phyloP scores from a whole-genome alignment of 2,113 vertebrate species.

The Grantiella picta region DNA sequence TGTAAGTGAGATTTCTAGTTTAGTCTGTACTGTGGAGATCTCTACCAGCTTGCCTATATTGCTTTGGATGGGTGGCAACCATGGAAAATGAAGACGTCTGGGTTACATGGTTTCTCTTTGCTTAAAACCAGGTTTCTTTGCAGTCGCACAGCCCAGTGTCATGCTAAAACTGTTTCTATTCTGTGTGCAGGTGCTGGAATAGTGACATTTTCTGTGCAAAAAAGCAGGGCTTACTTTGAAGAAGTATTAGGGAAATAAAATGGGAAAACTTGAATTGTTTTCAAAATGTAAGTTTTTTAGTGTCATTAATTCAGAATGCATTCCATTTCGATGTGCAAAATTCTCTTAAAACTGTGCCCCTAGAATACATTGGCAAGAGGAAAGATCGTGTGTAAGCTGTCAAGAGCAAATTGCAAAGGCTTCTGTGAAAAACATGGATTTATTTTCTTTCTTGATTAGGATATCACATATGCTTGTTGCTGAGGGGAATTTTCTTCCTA shows the following conservation, averaged over 20 bases:
- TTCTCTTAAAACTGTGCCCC: neutral
- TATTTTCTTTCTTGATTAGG: neutral
- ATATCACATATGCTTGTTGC: neutral
- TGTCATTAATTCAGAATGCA: neutral
- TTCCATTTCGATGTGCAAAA: neutral
- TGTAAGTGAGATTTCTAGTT: neutral
- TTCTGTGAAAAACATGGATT: neutral
- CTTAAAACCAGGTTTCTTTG: neutral
- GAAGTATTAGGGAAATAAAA: neutral
- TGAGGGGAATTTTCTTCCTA: neutral
- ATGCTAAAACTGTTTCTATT: neutral
- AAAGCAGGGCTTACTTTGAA: neutral
- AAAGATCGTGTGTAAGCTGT: neutral
- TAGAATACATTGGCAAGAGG: neutral
- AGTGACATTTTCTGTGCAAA: neutral
- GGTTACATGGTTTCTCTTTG: neutral
- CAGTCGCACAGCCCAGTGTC: fast-evolving
- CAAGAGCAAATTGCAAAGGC: neutral
- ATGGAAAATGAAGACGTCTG: neutral
- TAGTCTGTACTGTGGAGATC: neutral
- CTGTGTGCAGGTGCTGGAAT: neutral
- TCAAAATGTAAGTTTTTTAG: neutral
- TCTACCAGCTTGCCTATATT: neutral
- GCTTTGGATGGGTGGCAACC: neutral
- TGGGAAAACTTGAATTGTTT: neutral